Conservation (phyloP, 2,888 invertebrate species). For the Protonemura montana region DNA sequence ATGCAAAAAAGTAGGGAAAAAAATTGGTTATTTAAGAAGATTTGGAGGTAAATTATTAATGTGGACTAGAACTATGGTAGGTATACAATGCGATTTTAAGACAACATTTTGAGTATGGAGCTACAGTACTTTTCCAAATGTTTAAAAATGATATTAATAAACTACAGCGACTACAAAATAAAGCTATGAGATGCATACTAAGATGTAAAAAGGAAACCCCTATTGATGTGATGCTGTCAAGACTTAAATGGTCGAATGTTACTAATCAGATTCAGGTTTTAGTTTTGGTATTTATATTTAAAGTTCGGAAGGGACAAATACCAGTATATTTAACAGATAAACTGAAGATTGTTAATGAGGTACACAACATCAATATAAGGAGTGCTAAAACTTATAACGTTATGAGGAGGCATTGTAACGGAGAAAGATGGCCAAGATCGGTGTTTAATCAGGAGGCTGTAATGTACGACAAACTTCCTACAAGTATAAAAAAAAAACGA, state of each 20-base stretch:
- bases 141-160: background rate
- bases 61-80: background rate
- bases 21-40: background rate
- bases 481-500: too few species aligned
- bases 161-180: slow-evolving; percentile 8
- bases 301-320: background rate
- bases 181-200: slow-evolving; percentile 8
- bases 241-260: background rate
- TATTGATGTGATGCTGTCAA: background rate
- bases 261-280: background rate
- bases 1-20: background rate
- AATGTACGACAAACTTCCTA: too few species aligned
- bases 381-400: too few species aligned
- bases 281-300: background rate
- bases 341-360: background rate
- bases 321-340: background rate
- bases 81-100: background rate
- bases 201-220: background rate
- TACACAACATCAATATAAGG: too few species aligned
- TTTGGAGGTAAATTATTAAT: background rate
- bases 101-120: background rate
- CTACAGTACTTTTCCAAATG: background rate
- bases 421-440: too few species aligned
- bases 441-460: too few species aligned
- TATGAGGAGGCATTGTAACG: too few species aligned